A percentile compares a stretch with the other conserved stretches of the same genome.
These are phyloP conservation scores for Copidosoma floridanum DNA, from an alignment of 1,140 invertebrate genomes.

Conservation along the genomic window DNA sequence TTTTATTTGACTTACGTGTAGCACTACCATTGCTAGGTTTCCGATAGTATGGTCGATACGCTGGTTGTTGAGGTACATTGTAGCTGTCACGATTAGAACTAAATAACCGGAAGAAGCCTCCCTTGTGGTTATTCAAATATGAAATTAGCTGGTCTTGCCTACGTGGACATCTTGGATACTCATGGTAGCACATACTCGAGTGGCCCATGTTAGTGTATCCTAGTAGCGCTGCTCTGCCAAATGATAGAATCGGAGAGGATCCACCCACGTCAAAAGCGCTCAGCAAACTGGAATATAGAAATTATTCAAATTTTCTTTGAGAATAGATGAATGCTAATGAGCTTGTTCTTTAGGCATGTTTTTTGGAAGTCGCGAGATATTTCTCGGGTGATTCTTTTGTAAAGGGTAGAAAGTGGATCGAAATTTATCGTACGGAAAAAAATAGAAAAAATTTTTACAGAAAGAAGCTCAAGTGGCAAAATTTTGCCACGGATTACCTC, in stretches of 20 bases:
- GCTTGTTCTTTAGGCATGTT: too few relatives aligned
- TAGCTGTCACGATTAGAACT: conserved; percentile 29
- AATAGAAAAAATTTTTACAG: neutral
- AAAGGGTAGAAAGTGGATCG: neutral
- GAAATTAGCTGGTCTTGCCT: conserved; percentile 69
- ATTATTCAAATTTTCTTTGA: too few relatives aligned
- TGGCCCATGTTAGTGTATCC: conserved; percentile 67
- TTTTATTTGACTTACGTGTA: too few relatives aligned
- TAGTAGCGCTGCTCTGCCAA: conserved; percentile 70
- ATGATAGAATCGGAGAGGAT: conserved; percentile 65
- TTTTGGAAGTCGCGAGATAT: too few relatives aligned
- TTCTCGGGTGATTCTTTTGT: too few relatives aligned
- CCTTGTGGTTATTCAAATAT: conserved; percentile 83
- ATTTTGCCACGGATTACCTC: neutral
- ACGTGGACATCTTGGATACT: conserved; percentile 72
- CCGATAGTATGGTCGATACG: conserved; percentile 1
- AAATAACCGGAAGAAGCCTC: conserved; percentile 80
- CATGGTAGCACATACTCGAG: conserved; percentile 61
- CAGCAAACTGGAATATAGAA: too few relatives aligned
- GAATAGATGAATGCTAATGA: too few relatives aligned
- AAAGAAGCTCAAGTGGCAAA: neutral
- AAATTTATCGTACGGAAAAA: neutral
- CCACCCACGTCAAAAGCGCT: conserved; percentile 49
- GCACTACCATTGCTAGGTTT: neutral
- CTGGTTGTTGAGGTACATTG: neutral